These are phyloP conservation scores for Chiloscyllium plagiosum DNA, from an alignment of 2,113 vertebrate species.

Conservation along the genomic window DNA sequence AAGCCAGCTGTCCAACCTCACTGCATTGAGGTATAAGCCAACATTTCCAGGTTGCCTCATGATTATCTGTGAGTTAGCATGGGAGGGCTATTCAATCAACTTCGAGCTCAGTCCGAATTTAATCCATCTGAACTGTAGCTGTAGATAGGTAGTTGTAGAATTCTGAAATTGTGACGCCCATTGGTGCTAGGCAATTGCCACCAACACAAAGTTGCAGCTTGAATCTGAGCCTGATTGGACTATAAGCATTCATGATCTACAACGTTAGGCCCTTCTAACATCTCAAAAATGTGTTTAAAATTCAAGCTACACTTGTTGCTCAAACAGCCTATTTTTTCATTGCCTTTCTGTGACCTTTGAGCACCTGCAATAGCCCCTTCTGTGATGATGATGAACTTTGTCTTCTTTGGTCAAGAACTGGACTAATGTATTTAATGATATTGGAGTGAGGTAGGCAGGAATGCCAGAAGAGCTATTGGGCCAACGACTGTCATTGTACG, in stretches of 20 bases:
- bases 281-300: background rate
- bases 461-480: background rate
- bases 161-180: background rate
- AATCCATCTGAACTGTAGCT: background rate
- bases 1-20: background rate
- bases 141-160: background rate
- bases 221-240: background rate
- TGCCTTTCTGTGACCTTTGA: background rate
- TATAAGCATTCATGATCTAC: background rate
- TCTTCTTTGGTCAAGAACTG: background rate
- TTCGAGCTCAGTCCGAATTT: background rate
- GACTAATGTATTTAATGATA: background rate
- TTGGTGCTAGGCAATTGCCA: background rate
- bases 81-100: background rate
- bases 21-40: background rate
- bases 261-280: background rate
- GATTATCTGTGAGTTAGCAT: background rate
- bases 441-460: background rate
- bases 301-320: background rate
- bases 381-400: background rate
- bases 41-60: background rate
- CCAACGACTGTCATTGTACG: background rate
- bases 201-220: background rate
- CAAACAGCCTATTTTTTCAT: background rate
- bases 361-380: background rate